Base-by-base conservation (phyloP, 1,140 invertebrate species). In the Rhynchophorus ferrugineus region DNA sequence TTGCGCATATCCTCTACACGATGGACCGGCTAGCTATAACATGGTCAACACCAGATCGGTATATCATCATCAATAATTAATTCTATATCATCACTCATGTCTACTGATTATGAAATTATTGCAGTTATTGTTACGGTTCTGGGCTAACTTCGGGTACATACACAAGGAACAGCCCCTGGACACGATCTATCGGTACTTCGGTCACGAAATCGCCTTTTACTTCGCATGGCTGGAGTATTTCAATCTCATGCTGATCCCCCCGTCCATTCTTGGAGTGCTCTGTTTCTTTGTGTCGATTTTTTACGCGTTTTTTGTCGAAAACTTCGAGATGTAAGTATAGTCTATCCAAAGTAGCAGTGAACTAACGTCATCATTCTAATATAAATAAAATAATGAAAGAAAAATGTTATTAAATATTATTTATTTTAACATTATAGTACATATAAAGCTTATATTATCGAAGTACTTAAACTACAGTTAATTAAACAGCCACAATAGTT, bases 1-100 rank as follows among this genome's bases (percentile, higher is more conserved):
- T 13, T 77, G 75, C 37, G 77, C 79, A 2, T 85, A 74, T 65
- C 81, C 83, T 6, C 62, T 84, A 3, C 83, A 85, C 65, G 81
- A 84, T 60, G 77, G 75, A 7, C 59, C 38, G 58, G 41, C 22
- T 19, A 50, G 2, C 13, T 13, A 37, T 13, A 37, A 37, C 38
- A 13, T 17, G 8, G 11, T 2, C 8, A 52, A 52, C 19, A 24
- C 6, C 18, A 36, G 49, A 52, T 52, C 49, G 8, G 49, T 52
- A 36, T 44, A 34, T 18, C 11, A 11, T 20, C 1, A 24, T 11
- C 14, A 13, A 11, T 13, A 3, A 5, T 43, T 35, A 34, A 5
- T 8, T 16, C 3, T 21, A n/a, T 9, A 14, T 22, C 24, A 39
- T 41, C 18, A 9, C 39, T 11, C 13, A 17, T n/a, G 6, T n/a